Evolutionary conservation across 2,797 vertebrate genomes (phyloP), one percentile per base, ranked within the genome.

Genomic region (Rhabdophis nuchalis): DNA sequence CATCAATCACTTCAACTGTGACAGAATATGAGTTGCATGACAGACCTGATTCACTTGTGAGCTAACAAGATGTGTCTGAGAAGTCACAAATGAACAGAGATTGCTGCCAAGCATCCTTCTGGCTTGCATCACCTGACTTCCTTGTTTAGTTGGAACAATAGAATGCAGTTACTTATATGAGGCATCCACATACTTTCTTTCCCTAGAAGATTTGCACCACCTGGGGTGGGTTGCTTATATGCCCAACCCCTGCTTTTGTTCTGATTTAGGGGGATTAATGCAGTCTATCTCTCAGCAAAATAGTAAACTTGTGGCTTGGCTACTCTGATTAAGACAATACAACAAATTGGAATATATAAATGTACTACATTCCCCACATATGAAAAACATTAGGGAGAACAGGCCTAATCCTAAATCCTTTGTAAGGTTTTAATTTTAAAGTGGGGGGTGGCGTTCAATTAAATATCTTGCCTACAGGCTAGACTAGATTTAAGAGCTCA

Each of bases 41-140:
- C 92, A 94, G 92, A 91, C 90, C 93, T 92, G 93, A 93, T 92
- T 94, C 82, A 64, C 90, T 95, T 32, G 8, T 8, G 72, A 92
- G 60, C 88, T 93, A 85, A 89, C 61, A 93, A 93, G 88, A 89
- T 91, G 64, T 32, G 94, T 86, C 57, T 88, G 92, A 87, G 89
- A 8, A 1, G 36, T 77, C 56, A 88, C 29, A 92, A 90, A 85
- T 29, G 53, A 57, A 20, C 92, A 56, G 64, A 92, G 87, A 91
- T 7, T 9, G 87, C 68, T 36, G 87, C 0, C 0, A 32, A 85
- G 86, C 1, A 25, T 87, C 20, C 3, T 2, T 20, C 14, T 41
- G 52, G 32, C 9, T 56, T 91, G 36, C 88, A 86, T 85, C 7
- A 46, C 61, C 72, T 87, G 50, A 18, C 27, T 87, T 87, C 72